phyloP scores from a whole-genome alignment of 2,888 invertebrate species.

The Melanostoma mellinum region DNA sequence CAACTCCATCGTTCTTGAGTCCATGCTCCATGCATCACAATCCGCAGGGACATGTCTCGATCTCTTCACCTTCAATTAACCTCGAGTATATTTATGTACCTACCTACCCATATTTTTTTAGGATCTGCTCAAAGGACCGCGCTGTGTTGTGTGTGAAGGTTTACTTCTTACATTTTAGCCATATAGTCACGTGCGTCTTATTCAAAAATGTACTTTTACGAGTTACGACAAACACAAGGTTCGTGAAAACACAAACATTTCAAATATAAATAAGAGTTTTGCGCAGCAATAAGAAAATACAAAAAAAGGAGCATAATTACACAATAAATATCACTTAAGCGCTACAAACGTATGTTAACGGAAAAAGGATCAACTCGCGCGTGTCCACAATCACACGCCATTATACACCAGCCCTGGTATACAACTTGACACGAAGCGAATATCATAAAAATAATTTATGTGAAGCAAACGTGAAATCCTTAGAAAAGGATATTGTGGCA shows the following conservation, averaged over 20 bases:
- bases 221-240: constrained; percentile 37
- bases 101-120: constrained; percentile 35
- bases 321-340: constrained; percentile 70
- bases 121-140: constrained; percentile 64
- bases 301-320: constrained; percentile 62
- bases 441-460: constrained; percentile 71
- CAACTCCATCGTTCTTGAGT: constrained; percentile 30
- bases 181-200: constrained; percentile 58
- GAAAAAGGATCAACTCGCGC: constrained; percentile 65
- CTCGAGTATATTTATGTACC: constrained; percentile 34
- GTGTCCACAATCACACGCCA: constrained; percentile 61
- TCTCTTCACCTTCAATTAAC: constrained; percentile 64
- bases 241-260: constrained; percentile 10
- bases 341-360: constrained; percentile 38
- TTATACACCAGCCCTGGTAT: constrained; percentile 15
- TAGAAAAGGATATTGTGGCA: constrained; percentile 40
- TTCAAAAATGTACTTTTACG: constrained; percentile 12
- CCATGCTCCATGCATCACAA: constrained; percentile 30
- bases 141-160: neutral
- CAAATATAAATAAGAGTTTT: constrained; percentile 55
- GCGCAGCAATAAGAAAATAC: constrained; percentile 57
- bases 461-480: constrained; percentile 67
- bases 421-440: constrained; percentile 53
- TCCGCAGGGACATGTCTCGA: constrained; percentile 39
- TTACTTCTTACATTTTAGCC: constrained; percentile 13